These are phyloP conservation scores for Nomada hirtipes DNA, from an alignment of 2,888 invertebrate genomes.

Conservation along the genomic window DNA sequence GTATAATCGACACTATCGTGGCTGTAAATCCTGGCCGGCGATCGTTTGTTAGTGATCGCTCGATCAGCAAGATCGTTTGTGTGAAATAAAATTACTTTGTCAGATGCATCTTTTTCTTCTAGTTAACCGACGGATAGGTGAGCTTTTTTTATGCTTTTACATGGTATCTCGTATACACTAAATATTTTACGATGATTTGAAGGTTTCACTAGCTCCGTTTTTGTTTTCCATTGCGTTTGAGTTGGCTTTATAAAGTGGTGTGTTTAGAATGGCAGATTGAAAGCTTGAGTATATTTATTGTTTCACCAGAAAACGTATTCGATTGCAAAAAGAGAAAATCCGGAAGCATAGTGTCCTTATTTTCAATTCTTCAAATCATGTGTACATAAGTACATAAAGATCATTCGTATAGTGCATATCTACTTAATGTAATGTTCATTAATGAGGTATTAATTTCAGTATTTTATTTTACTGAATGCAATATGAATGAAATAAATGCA, in stretches of 20 bases:
- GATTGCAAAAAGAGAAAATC: too few relatives aligned
- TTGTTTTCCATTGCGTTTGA: not conserved
- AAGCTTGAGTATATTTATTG: too few relatives aligned
- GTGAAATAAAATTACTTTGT: slow-evolving; percentile 10
- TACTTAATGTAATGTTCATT: too few relatives aligned
- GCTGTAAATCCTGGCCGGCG: slow-evolving; percentile 38
- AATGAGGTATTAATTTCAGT: too few relatives aligned
- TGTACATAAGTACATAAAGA: too few relatives aligned
- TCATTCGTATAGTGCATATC: too few relatives aligned
- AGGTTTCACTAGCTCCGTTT: not conserved
- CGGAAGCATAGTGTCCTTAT: too few relatives aligned
- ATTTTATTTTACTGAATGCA: too few relatives aligned
- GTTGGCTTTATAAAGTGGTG: not conserved
- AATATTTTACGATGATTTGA: not conserved
- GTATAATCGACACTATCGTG: slow-evolving; percentile 43
- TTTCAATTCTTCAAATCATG: too few relatives aligned
- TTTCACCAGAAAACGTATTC: too few relatives aligned
- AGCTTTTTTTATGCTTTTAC: not conserved
- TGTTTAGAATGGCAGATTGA: too few relatives aligned
- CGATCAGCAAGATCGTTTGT: not conserved
- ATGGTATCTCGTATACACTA: not conserved
- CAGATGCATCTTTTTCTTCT: not conserved
- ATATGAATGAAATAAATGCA: too few relatives aligned
- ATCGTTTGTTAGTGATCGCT: not conserved
- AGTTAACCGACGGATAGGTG: not conserved